These are phyloP conservation scores for Rhinoptilus africanus DNA, from an alignment of 2,113 vertebrate species.

Conservation along the genomic window DNA sequence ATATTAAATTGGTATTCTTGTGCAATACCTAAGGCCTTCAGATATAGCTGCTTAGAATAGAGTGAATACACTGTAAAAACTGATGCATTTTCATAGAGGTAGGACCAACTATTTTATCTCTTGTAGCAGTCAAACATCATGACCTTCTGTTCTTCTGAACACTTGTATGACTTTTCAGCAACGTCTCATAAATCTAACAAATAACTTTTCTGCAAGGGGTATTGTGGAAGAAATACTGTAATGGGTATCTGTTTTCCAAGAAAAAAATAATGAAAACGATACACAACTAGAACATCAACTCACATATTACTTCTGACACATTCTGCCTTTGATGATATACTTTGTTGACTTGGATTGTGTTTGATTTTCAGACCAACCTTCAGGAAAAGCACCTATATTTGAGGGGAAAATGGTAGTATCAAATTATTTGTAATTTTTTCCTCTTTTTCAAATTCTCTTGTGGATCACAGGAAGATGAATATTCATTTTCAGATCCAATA, in stretches of 20 bases:
- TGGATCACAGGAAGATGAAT: background rate
- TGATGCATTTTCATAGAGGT: background rate
- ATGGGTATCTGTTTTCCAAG: background rate
- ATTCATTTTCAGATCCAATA: background rate
- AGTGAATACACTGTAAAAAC: background rate
- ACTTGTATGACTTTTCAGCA: background rate
- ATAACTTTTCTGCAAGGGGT: background rate
- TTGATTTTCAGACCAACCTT: constrained; percentile 21
- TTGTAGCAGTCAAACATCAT: background rate
- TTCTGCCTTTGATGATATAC: background rate
- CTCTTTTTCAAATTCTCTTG: background rate
- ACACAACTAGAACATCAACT: constrained; percentile 9
- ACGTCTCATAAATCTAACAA: background rate
- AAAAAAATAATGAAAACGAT: background rate
- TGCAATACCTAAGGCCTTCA: background rate
- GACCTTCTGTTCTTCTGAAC: background rate
- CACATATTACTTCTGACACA: constrained; percentile 11
- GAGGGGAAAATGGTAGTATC: background rate
- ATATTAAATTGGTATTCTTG: background rate
- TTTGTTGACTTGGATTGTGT: background rate
- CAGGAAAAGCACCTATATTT: background rate
- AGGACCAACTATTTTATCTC: background rate
- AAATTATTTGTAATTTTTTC: background rate
- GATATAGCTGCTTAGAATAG: background rate
- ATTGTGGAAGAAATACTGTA: background rate